These are phyloP conservation scores for Antechinus flavipes DNA, from an alignment of 2,113 vertebrate genomes.

Conservation along the genomic window DNA sequence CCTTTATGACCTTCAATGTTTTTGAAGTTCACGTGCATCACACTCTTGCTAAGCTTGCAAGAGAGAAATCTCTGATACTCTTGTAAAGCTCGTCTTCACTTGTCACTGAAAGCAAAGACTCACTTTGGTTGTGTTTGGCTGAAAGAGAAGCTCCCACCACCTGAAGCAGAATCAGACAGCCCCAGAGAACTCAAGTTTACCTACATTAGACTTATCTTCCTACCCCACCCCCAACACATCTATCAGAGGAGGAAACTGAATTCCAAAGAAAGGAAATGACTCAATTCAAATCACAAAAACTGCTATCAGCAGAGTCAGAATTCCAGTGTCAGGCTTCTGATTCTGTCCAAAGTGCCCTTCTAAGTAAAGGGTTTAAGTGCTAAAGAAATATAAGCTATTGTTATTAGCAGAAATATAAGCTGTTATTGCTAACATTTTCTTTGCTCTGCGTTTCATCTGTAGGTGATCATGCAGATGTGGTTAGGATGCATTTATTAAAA, in stretches of 20 bases:
- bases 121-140: constrained; percentile 34
- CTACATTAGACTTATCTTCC: background rate
- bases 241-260: background rate
- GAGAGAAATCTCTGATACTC: constrained; percentile 17
- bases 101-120: constrained; percentile 16
- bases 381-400: background rate
- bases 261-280: background rate
- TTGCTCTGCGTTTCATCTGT: background rate
- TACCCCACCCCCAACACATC: background rate
- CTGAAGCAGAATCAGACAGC: constrained; percentile 29
- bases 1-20: background rate
- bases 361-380: background rate
- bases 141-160: constrained; percentile 33
- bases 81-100: constrained; percentile 41
- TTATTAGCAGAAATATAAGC: background rate
- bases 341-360: background rate
- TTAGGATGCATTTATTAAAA: background rate
- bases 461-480: background rate
- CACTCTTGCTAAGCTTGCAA: background rate
- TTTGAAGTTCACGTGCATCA: background rate
- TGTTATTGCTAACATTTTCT: background rate
- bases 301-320: background rate
- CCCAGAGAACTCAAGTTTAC: background rate
- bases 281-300: background rate
- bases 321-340: background rate